These are phyloP conservation scores for Magallana nippona DNA, from an alignment of 2,888 invertebrate genomes.

Conservation along the genomic window DNA sequence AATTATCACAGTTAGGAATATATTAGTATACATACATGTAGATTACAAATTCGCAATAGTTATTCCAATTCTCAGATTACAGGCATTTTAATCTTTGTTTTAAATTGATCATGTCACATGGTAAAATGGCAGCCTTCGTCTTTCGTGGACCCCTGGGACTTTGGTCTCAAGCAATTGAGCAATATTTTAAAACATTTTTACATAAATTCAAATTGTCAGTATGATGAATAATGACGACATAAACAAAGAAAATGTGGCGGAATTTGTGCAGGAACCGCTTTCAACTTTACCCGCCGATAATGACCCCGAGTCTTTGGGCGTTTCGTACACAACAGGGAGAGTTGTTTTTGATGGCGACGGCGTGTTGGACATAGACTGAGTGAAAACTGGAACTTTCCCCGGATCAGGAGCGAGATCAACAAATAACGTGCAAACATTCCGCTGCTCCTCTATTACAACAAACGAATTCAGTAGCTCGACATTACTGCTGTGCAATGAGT, in stretches of 20 bases:
- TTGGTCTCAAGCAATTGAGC: conserved; percentile 19
- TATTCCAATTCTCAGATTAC: no score
- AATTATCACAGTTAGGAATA: no score
- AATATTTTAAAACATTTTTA: not conserved
- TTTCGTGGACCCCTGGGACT: not conserved
- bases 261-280: not conserved
- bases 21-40: no score
- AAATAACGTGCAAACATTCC: not conserved
- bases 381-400: not conserved
- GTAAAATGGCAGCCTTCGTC: no score
- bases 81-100: no score
- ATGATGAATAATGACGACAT: not conserved
- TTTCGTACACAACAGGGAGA: not conserved
- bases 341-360: not conserved
- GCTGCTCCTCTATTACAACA: not conserved
- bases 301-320: not conserved
- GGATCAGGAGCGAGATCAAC: not conserved
- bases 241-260: not conserved
- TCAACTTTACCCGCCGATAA: not conserved
- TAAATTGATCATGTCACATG: no score
- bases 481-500: not conserved
- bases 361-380: not conserved
- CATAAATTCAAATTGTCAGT: not conserved
- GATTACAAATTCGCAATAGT: no score
- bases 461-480: not conserved